Base-by-base conservation (phyloP, 2,797 vertebrate genomes). In the Rallus crepitans region DNA sequence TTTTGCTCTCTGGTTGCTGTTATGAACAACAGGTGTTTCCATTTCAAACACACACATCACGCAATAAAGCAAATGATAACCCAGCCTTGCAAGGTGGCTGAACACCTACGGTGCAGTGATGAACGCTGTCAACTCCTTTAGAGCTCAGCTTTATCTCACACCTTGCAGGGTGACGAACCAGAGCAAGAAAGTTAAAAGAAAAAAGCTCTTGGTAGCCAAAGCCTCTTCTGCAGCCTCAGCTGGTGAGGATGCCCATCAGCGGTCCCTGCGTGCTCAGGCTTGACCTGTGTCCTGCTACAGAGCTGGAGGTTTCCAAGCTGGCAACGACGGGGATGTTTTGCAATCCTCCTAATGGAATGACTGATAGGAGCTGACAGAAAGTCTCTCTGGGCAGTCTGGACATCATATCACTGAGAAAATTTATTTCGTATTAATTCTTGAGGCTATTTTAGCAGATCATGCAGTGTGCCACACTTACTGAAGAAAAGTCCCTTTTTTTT, bases 301-400 rank as follows among this genome's bases (percentile, higher is more conserved):
- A 87, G 61, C 1, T 0, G 12, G 65, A 92, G 50, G 39, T 83
- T 79, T 83, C 90, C 75, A 37, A 55, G 72, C 77, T 92, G 87
- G 92, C 78, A 91, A 3, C 8, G 1, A 71, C 70, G 56, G 59
- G 53, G 84, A 66, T 72, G 82, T 40, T 95, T 52, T 85, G 59
- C 72, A 70, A 39, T 80, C 66, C 40, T 87, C 87, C 86, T 88
- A 3, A 56, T 68, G 92, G 69, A 78, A 63, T 93, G 93, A 96
- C 82, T 93, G 93, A 95, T 93, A 60, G 79, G 83, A 95, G 83
- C 66, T 95, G 94, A 95, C 93, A 94, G 79, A 76, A 63, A 87
- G 83, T 42, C 76, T 87, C 94, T 55, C 90, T 63, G 77, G 83
- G 86, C 75, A 80, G 57, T 65, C 85, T 79, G 71, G 88, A 78